These are phyloP conservation scores for Polyodon spathula DNA, from an alignment of 2,113 vertebrate species.

Conservation along the genomic window DNA sequence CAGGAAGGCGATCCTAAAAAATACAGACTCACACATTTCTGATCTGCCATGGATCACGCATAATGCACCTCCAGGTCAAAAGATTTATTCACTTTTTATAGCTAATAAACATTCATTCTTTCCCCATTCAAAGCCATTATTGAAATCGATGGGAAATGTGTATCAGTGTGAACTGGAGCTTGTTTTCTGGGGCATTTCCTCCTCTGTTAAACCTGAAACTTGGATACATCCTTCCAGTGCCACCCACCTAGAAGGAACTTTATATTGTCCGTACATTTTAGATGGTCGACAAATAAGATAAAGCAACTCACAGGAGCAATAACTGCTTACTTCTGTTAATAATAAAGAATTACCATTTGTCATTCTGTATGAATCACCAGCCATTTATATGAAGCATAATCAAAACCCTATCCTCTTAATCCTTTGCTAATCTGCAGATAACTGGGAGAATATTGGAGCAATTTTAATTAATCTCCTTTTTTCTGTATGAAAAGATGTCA, in stretches of 20 bases:
- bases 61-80: conserved; percentile 20
- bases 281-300: no score
- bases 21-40: conserved; percentile 9
- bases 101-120: conserved; percentile 4
- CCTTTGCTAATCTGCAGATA: no score
- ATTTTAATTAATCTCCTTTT: not conserved
- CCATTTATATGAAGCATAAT: no score
- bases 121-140: conserved; percentile 19
- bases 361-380: no score
- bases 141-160: conserved; percentile 19
- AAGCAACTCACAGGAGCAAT: no score
- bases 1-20: conserved; percentile 19
- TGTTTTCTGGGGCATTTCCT: not conserved
- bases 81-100: conserved; percentile 10
- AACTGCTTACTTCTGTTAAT: no score
- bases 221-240: no score
- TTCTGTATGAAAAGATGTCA: conserved; percentile 33
- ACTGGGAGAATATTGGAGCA: no score
- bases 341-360: no score
- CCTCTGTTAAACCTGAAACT: no score
- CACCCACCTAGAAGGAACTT: not conserved
- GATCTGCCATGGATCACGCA: conserved; percentile 20
- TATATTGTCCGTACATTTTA: no score
- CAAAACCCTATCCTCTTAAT: no score
- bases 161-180: conserved; percentile 37